Conservation (phyloP, 2,888 invertebrate species). For the Hirtodrosophila confusa region DNA sequence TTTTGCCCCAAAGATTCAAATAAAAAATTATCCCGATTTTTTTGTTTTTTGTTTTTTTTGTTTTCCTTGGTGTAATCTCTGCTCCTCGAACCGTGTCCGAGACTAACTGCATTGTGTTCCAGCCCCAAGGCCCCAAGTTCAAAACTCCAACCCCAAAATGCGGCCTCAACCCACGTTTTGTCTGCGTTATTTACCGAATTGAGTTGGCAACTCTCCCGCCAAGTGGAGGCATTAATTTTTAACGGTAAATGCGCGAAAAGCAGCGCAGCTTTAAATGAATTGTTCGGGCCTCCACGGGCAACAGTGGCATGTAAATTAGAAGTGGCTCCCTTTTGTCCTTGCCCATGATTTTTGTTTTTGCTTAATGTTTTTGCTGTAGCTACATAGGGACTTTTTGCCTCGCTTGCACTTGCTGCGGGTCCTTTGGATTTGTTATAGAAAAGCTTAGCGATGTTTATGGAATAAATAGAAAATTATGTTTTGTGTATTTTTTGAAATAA, state of each 20-base stretch:
- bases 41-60: slow-evolving; percentile 2
- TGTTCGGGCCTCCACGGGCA: slow-evolving; percentile 45
- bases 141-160: slow-evolving; percentile 14
- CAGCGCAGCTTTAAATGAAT: slow-evolving; percentile 70
- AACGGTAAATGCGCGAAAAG: slow-evolving; percentile 80
- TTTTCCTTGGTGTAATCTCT: not conserved
- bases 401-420: slow-evolving; percentile 19
- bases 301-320: slow-evolving; percentile 76
- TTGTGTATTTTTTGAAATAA: too few relatives aligned
- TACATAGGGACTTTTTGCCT: slow-evolving; percentile 50
- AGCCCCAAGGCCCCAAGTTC: slow-evolving; percentile 15
- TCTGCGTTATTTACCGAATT: slow-evolving; percentile 73
- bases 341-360: slow-evolving; percentile 13
- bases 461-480: too few relatives aligned
- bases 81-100: slow-evolving; percentile 11
- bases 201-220: slow-evolving; percentile 70
- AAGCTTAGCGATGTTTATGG: too few relatives aligned
- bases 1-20: slow-evolving; percentile 64
- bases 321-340: slow-evolving; percentile 62
- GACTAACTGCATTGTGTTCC: slow-evolving; percentile 39
- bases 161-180: slow-evolving; percentile 21
- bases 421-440: not conserved
- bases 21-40: slow-evolving; percentile 51
- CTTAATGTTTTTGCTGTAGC: slow-evolving; percentile 29
- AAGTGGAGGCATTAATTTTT: slow-evolving; percentile 80